Conservation (phyloP, 2,888 invertebrate genomes). For the Oligia fasciuncula region DNA sequence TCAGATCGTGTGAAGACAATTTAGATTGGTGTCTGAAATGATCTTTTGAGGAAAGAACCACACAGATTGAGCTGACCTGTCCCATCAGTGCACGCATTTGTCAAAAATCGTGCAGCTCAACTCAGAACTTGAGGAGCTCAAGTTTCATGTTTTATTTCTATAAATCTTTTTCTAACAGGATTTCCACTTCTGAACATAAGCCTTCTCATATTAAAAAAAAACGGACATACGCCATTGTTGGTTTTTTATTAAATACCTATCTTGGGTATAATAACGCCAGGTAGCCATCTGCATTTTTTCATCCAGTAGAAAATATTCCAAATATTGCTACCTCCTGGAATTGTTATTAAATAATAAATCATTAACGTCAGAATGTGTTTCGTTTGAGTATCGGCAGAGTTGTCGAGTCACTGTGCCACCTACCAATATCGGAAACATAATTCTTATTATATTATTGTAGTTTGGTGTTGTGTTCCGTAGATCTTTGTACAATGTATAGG, state of each 20-base stretch:
- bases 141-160: not conserved
- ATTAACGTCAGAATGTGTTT: constrained; percentile 74
- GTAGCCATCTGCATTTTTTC: constrained; percentile 48
- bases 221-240: not conserved
- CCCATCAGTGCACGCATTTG: too few species aligned
- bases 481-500: not conserved
- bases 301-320: constrained; percentile 33
- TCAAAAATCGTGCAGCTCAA: too few species aligned
- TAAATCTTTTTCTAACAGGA: not conserved
- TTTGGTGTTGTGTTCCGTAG: constrained; percentile 61
- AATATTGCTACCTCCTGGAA: constrained; percentile 56
- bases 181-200: not conserved
- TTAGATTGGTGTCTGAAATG: too few species aligned
- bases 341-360: constrained; percentile 77
- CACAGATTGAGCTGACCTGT: too few species aligned
- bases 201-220: not conserved
- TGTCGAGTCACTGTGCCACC: constrained; percentile 64
- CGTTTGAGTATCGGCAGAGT: constrained; percentile 54
- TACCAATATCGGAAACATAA: constrained; percentile 31
- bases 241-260: constrained; percentile 1
- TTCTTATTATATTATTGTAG: not conserved
- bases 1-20: too few species aligned
- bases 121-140: too few species aligned
- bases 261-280: constrained; percentile 20
- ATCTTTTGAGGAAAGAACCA: too few species aligned